Evolutionary conservation across 2,113 vertebrate genomes (phyloP), one percentile per base, ranked within the genome.

Genomic region (Nibea albiflora): DNA sequence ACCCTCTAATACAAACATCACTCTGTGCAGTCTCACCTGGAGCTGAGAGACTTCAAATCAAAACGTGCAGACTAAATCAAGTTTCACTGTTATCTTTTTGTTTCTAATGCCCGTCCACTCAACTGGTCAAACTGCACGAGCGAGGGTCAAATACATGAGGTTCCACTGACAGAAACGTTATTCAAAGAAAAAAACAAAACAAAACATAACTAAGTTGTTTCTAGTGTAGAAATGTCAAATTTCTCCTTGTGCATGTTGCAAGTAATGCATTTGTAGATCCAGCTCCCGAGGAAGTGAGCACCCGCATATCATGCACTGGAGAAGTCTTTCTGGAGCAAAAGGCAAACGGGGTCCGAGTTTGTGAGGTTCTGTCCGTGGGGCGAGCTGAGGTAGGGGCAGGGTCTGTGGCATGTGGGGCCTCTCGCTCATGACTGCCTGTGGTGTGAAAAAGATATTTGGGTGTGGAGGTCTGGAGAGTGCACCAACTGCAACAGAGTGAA

Each of bases 251-350:
- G 95, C 92, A 88, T 96, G 95, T 87, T 95, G 93, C 91, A 96
- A 82, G 89, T 95, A 96, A 90, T 96, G 95, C 92, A 95, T 89
- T 70, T 95, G 95, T 87, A 96, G 90, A 87, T 95, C 94, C 76
- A 95, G 73, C 78, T 96, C 95, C 49, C 93, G 92, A 11, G 94
- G 88, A 22, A 95, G 85, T 52, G 94, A 92, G 80, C 92, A 88
- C 11, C 95, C 94, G 31, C 95, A 96, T 86, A 96, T 93, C 94
- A 95, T 94, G 92, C 95, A 96, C 74, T 92, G 94, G 52, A 94
- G 92, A 44, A 93, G 92, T 58, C 93, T 92, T 66, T 96, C 94
- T 2, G 92, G 84, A 77, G 88, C 56, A 61, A 95, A 95, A 71
- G 94, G 91, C 88, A 95, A 87, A 85, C 93, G 90, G 79, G 89